Base-by-base conservation (phyloP, 2,888 invertebrate species). In the Drosophila greeni region DNA sequence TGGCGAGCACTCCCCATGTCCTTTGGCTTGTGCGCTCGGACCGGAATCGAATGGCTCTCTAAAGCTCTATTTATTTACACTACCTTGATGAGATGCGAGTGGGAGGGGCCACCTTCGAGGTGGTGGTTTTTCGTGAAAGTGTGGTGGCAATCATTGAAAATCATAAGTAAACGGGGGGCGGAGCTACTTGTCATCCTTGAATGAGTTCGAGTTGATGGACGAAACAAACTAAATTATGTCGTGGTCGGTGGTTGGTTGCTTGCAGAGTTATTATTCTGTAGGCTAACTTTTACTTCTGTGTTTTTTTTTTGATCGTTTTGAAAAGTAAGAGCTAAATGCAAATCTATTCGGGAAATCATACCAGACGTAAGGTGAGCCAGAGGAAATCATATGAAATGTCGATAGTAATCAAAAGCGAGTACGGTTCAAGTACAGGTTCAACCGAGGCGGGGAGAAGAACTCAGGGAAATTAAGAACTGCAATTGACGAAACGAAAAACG, bases 11-110 rank as follows among this genome's bases (percentile, higher is more conserved):
- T 53, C n/a, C 31, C 9, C 8, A 42, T 39, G 18, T 54, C 47
- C 43, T 29, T 11, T 20, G 12, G 55, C 12, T 54, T 14, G 18
- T 24, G 36, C 40, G 12, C n/a, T 29, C 40, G 53, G 65, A 64
- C 18, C 65, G 62, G 65, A 64, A 52, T 53, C 39, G 18, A 18
- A 33, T 33, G 29, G 16, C 18, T 52, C 52, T 66, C 34, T 67
- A 58, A 26, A 39, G 31, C 40, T 54, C 62, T 74, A 74, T 54
- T 37, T 62, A 72, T 75, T n/a, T 77, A 75, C 78, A 75, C 76
- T 75, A 75, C 34, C 72, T 58, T 55, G 53, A 75, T 55, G 56
- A 56, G 53, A 24, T 29, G 40, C 20, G 40, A 43, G 42, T 36
- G 34, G 43, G 14, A 12, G 20, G 48, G 20, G 34, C 18, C 16